Evolutionary conservation across 2,888 invertebrate species (phyloP), one percentile per base, ranked within the genome.

Genomic region (Agonopterix subpropinquella): DNA sequence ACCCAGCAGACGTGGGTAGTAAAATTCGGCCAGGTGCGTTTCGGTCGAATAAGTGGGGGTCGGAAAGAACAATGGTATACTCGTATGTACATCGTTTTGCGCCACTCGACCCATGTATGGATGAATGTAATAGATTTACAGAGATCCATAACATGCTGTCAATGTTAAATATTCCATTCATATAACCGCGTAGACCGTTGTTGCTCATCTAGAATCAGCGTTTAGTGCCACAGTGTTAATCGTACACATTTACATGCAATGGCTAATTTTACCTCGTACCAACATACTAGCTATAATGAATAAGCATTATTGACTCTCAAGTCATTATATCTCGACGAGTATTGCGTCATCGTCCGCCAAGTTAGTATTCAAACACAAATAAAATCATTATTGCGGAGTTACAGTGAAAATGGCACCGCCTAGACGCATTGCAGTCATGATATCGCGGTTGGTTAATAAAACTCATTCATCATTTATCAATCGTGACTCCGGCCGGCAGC

Each of bases 91-190:
- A 28, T 28, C 5, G 5, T 28, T 7, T 28, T 28, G 5, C 28
- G 28, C 28, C 7, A 28, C 5, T 28, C 7, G 28, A 28, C 28
- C 28, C 7, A 28, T 5, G 28, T 28, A 28, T 28, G 28, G 5
- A 7, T 28, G 5, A 28, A 28, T 28, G 28, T 28, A 18, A 18
- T 28, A 28, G 28, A 28, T 28, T 28, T 28, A 28, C 28, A 28
- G 5, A 5, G 28, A 28, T 51, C 49, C 41, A 37, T 47, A 47
- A 47, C 36, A 41, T 8, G 47, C 28, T 41, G 56, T 59, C 73
- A 73, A 73, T 75, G 73, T 70, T 69, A 70, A 70, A 73, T 70
- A 65, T 67, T 74, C 70, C 76, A 75, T 77, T 81, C 71, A 73
- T 67, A 59, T 60, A 54, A 54, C 36, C 37, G 44, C 39, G 41